Evolutionary conservation across 2,113 vertebrate genomes (phyloP).

Genomic region (Sigmodon hispidus): DNA sequence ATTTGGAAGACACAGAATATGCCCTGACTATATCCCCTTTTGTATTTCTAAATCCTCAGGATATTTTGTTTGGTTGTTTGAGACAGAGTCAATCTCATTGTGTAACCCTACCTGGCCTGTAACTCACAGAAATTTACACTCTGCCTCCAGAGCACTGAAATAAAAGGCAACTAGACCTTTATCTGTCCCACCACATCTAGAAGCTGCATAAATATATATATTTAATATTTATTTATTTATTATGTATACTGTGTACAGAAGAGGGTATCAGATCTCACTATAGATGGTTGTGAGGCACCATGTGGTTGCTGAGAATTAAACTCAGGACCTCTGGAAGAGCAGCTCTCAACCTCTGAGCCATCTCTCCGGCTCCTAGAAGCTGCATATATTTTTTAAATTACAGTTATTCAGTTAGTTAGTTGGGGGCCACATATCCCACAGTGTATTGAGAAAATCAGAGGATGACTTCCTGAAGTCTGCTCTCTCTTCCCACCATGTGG

Average conservation of each 20-base stretch:
- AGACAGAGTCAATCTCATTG: neutral
- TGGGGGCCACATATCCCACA: neutral
- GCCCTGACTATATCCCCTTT: neutral
- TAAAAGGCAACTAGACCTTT: neutral
- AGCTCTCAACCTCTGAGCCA: too few relatives aligned
- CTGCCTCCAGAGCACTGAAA: neutral
- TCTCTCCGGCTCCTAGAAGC: too few relatives aligned
- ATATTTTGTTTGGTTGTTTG: neutral
- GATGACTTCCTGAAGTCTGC: neutral
- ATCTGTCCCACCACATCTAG: neutral
- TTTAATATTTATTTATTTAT: too few relatives aligned
- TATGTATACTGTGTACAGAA: too few relatives aligned
- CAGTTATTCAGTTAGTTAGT: neutral
- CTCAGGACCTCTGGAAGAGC: too few relatives aligned
- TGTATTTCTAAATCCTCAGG: neutral
- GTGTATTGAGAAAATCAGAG: neutral
- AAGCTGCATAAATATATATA: too few relatives aligned
- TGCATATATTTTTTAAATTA: neutral
- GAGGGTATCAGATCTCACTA: too few relatives aligned
- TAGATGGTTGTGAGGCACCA: too few relatives aligned
- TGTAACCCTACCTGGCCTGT: too few relatives aligned
- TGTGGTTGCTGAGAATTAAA: too few relatives aligned
- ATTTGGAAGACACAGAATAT: neutral
- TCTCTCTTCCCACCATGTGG: neutral
- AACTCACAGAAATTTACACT: neutral